Evolutionary conservation across 1,140 invertebrate genomes (phyloP).

Genomic region (Chymomyza costata): DNA sequence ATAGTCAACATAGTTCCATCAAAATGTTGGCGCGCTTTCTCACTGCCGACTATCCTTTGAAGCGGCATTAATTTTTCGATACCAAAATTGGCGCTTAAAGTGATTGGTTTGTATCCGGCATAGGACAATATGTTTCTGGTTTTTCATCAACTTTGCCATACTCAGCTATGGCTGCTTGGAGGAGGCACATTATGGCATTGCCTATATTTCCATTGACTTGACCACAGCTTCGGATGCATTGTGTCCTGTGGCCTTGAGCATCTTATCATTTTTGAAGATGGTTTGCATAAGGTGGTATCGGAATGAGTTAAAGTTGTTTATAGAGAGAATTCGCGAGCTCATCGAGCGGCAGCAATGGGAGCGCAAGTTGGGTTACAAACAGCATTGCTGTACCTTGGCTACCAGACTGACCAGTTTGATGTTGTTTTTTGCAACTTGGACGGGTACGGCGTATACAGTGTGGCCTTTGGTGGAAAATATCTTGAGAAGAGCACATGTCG

Average conservation of each 20-base stretch:
- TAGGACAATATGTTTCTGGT: constrained; percentile 41
- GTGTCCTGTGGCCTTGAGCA: constrained; percentile 64
- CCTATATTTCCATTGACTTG: constrained; percentile 51
- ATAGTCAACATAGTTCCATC: too few species aligned
- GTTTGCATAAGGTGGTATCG: constrained; percentile 56
- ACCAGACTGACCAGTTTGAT: constrained; percentile 45
- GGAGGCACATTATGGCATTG: constrained; percentile 54
- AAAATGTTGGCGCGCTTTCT: constrained; percentile 59
- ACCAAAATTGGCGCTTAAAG: constrained; percentile 48
- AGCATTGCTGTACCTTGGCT: constrained; percentile 36
- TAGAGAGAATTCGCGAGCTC: constrained; percentile 34
- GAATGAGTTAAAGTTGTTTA: constrained; percentile 41
- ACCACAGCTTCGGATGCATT: constrained; percentile 54
- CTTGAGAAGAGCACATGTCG: constrained; percentile 29
- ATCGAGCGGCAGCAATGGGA: constrained; percentile 39
- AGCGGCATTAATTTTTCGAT: constrained; percentile 54
- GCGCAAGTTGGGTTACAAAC: constrained; percentile 35
- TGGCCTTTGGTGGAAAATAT: constrained; percentile 45
- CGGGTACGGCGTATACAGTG: constrained; percentile 59
- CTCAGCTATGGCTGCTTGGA: constrained; percentile 58
- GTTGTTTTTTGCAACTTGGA: constrained; percentile 39
- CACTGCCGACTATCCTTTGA: constrained; percentile 41
- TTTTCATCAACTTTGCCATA: constrained; percentile 56
- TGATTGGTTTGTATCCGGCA: constrained; percentile 65
- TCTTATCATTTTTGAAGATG: constrained; percentile 56